Evolutionary conservation across 2,797 vertebrate species (phyloP).

Genomic region (Neopelma chrysocephalum): DNA sequence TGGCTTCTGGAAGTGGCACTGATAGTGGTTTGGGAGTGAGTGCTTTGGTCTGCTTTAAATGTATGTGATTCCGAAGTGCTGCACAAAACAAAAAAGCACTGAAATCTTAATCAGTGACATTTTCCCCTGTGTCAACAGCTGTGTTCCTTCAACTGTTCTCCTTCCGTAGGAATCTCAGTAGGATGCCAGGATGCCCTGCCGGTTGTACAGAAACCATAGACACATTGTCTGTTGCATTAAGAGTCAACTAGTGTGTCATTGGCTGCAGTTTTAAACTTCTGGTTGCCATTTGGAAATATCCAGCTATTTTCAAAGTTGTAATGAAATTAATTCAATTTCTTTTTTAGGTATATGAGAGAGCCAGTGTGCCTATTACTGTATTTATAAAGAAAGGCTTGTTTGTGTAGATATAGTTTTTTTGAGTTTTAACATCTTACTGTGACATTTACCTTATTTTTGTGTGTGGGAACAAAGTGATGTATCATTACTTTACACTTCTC

Average conservation of each 20-base stretch:
- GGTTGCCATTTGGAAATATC: background rate
- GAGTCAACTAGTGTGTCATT: background rate
- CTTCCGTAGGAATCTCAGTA: background rate
- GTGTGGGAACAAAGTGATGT: background rate
- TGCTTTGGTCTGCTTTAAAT: background rate
- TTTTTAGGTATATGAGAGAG: background rate
- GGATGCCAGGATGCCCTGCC: constrained; percentile 28
- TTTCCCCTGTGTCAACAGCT: constrained; percentile 32
- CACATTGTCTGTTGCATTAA: constrained; percentile 14
- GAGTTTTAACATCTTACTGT: background rate
- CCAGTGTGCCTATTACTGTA: background rate
- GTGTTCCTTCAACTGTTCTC: constrained; percentile 22
- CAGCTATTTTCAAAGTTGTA: constrained; percentile 9
- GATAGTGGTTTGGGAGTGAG: constrained; percentile 13
- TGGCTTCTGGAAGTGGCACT: constrained; percentile 46
- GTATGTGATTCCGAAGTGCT: background rate
- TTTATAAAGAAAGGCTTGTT: constrained; percentile 11
- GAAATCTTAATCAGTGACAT: background rate
- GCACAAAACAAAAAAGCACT: constrained; percentile 41
- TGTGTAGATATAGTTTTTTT: background rate
- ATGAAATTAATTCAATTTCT: constrained; percentile 30
- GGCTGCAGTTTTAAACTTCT: background rate
- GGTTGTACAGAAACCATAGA: constrained; percentile 18
- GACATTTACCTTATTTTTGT: background rate
- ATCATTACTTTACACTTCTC: background rate